A percentile compares a stretch with the other conserved stretches of the same genome.
Evolutionary conservation across 2,797 vertebrate genomes (phyloP).

Genomic region (Heteromormyrus szaboi): DNA sequence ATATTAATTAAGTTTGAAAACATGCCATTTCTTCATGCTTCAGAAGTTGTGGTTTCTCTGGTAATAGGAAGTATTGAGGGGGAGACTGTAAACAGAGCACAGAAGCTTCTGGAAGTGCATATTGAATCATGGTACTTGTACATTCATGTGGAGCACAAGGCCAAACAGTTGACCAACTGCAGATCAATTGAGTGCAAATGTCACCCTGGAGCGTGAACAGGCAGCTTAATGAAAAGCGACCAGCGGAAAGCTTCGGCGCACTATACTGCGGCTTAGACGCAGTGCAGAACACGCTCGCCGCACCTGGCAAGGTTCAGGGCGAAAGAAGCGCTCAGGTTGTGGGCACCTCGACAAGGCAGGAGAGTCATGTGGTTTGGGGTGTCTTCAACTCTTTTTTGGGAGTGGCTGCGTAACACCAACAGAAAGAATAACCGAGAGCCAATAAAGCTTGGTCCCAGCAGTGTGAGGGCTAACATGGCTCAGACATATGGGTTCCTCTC

Average conservation of each 20-base stretch:
- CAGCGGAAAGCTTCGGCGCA: background rate
- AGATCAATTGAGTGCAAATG: conserved; percentile 1
- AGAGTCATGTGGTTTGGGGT: background rate
- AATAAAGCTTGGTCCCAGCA: background rate
- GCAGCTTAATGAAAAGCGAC: background rate
- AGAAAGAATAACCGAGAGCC: background rate
- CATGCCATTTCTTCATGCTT: background rate
- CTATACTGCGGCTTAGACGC: background rate
- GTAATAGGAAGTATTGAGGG: background rate
- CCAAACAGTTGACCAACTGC: background rate
- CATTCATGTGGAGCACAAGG: background rate
- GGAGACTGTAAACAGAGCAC: background rate
- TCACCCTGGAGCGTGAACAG: background rate
- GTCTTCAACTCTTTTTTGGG: background rate
- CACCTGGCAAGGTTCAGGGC: background rate
- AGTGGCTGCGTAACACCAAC: background rate
- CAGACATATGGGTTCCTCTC: background rate
- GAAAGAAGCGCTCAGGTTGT: background rate
- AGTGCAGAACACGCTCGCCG: background rate
- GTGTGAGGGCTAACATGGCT: background rate
- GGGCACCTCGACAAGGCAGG: background rate
- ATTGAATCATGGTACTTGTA: background rate
- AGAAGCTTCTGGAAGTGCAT: background rate
- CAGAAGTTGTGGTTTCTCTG: background rate
- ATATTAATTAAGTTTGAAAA: background rate